These are phyloP conservation scores for Neuroscelio doddi DNA, from an alignment of 2,888 invertebrate genomes.

Conservation along the genomic window DNA sequence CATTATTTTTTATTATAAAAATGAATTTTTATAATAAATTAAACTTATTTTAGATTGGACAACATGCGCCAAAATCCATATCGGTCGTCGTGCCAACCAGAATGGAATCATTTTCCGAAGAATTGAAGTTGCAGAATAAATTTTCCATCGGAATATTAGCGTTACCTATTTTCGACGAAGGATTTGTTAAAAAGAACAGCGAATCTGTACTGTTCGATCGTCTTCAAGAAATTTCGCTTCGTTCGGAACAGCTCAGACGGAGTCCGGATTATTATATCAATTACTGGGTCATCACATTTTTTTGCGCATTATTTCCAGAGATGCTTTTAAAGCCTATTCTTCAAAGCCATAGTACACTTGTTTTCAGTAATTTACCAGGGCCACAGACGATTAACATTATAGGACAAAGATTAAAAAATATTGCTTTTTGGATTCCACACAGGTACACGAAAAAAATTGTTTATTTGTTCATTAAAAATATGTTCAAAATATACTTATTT, in stretches of 20 bases:
- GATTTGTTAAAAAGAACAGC: constrained; percentile 4
- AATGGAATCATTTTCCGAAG: constrained; percentile 50
- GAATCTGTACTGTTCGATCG: constrained; percentile 50
- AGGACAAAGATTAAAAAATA: constrained; percentile 70
- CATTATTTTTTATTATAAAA: too few relatives aligned
- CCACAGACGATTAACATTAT: constrained; percentile 70
- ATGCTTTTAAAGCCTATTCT: constrained; percentile 68
- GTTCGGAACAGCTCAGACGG: constrained; percentile 66
- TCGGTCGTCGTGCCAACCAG: constrained; percentile 64
- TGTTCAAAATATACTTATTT: too few relatives aligned
- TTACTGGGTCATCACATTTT: constrained; percentile 72
- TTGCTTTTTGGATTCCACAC: constrained; percentile 76
- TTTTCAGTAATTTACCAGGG: constrained; percentile 75
- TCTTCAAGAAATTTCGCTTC: constrained; percentile 63
- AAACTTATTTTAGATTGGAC: constrained; percentile 44
- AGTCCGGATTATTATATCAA: constrained; percentile 73
- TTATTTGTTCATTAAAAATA: too few relatives aligned
- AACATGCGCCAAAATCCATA: constrained; percentile 52
- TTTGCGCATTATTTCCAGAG: constrained; percentile 72
- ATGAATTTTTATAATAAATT: too few relatives aligned
- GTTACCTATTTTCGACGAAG: constrained; percentile 65
- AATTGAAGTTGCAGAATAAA: constrained; percentile 70
- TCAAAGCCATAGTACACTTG: constrained; percentile 73
- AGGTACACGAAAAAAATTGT: too few relatives aligned
- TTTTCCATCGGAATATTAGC: constrained; percentile 74